Evolutionary conservation across 2,113 vertebrate genomes (phyloP), one percentile per base, ranked within the genome.

Genomic region (Aegithalos caudatus): DNA sequence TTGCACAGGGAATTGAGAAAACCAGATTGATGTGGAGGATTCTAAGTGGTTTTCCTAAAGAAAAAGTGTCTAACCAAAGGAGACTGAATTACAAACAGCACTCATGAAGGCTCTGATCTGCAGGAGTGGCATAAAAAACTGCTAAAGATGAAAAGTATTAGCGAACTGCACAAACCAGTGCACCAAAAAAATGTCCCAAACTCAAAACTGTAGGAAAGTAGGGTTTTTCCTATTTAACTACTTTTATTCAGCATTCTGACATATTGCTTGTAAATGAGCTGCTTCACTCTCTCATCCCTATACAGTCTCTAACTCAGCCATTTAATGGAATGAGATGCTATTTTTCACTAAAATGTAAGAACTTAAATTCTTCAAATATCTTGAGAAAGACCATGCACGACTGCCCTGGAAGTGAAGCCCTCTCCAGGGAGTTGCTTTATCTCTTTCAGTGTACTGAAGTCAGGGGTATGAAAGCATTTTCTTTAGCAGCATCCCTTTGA

Each of bases 391-490:
- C 18, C 27, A 67, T 0, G 3, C 18, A 44, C n/a, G 61, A 58
- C 23, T 31, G 19, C 10, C 20, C 14, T 80, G 42, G 16, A 79
- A 79, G 2, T 11, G 38, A 88, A 82, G 33, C 3, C 9, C 23
- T 66, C 35, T 62, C 64, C 3, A 6, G 64, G n/a, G 58, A 66
- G 11, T 0, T 67, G 17, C 6, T 78, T 72, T 86, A 82, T 89
- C 45, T 74, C 9, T 84, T 89, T 51, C 53, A 79, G 18, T 1
- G 4, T 3, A 6, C 28, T 47, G 64, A 66, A 94, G 60, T 25
- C 61, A 89, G 15, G 20, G 20, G 13, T 28, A 79, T 67, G n/a
- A 92, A 86, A 91, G 48, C 48, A 71, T 89, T 88, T 91, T 85
- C 69, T 91, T 80, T 44, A 89, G n/a, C 64, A 88, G 25, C 42